phyloP scores from a whole-genome alignment of 2,888 invertebrate genomes.

The Boloria selene region DNA sequence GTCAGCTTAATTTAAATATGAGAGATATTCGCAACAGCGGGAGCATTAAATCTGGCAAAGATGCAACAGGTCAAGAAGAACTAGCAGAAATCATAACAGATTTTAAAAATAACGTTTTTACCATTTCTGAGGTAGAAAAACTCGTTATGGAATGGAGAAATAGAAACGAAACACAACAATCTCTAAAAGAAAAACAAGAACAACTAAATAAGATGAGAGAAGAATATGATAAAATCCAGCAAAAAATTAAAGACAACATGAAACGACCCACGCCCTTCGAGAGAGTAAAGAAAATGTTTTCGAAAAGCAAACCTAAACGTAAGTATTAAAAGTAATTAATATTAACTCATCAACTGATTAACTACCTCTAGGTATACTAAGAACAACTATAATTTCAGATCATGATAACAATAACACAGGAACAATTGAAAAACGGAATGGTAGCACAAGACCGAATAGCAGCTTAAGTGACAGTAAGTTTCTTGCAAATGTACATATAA shows the following conservation, averaged over 20 bases:
- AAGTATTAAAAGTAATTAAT: conserved; percentile 42
- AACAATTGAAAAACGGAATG: conserved; percentile 72
- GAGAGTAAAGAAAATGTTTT: conserved; percentile 88
- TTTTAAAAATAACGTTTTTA: conserved; percentile 93
- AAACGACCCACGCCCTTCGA: conserved; percentile 92
- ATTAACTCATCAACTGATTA: not conserved
- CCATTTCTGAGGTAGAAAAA: conserved; percentile 92
- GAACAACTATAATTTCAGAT: conserved; percentile 53
- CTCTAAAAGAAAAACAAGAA: conserved; percentile 92
- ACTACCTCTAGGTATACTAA: not conserved
- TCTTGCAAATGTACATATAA: not conserved
- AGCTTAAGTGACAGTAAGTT: conserved; percentile 76
- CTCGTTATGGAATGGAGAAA: conserved; percentile 94
- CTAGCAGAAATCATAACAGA: conserved; percentile 93
- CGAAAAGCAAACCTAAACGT: conserved; percentile 83
- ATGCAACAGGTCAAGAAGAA: conserved; percentile 86
- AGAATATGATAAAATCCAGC: conserved; percentile 92
- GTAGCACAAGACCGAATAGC: conserved; percentile 74
- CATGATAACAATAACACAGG: conserved; percentile 60
- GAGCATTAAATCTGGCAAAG: conserved; percentile 72
- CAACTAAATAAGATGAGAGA: conserved; percentile 90
- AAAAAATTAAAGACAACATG: conserved; percentile 87
- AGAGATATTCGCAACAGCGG: conserved; percentile 67
- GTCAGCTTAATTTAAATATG: conserved; percentile 73
- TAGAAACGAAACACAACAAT: conserved; percentile 92